A percentile compares a stretch with the other conserved stretches of the same genome.
Evolutionary conservation across 2,113 vertebrate species (phyloP).

Genomic region (Xyrauchen texanus): DNA sequence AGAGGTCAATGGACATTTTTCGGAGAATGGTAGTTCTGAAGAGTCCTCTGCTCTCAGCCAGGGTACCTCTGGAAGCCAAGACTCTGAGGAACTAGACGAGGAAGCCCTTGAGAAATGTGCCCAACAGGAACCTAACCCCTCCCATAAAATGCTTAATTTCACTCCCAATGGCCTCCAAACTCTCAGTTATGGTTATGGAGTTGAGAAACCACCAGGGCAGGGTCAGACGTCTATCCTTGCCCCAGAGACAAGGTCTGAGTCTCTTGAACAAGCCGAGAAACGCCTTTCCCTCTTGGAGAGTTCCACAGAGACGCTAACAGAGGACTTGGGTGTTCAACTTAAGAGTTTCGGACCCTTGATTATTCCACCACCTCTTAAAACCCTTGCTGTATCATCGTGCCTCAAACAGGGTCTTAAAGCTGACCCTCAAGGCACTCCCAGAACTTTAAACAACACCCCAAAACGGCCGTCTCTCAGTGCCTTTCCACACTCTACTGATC

Average conservation of each 20-base stretch:
- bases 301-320: constrained; percentile 85
- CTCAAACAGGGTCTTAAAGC: constrained; percentile 59
- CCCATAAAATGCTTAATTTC: constrained; percentile 8
- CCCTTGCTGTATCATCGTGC: constrained; percentile 50
- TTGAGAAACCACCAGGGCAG: neutral
- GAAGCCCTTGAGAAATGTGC: constrained; percentile 1
- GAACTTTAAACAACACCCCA: constrained; percentile 78
- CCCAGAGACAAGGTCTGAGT: constrained; percentile 27
- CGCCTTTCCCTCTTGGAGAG: constrained; percentile 78
- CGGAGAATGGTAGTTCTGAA: constrained; percentile 44
- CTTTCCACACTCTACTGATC: constrained; percentile 72
- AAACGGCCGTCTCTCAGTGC: constrained; percentile 80
- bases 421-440: constrained; percentile 63
- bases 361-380: constrained; percentile 28
- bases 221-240: constrained; percentile 33
- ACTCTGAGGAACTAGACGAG: constrained; percentile 43
- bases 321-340: constrained; percentile 70
- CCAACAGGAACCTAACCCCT: constrained; percentile 29
- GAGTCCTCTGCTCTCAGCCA: constrained; percentile 8
- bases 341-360: constrained; percentile 58
- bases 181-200: constrained; percentile 64
- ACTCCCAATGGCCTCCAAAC: constrained; percentile 57
- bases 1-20: constrained; percentile 53
- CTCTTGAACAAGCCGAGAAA: constrained; percentile 65
- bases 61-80: constrained; percentile 35